A percentile compares a stretch with the other conserved stretches of the same genome.
phyloP scores from a whole-genome alignment of 1,140 invertebrate genomes.

The Contarinia nasturtii region DNA sequence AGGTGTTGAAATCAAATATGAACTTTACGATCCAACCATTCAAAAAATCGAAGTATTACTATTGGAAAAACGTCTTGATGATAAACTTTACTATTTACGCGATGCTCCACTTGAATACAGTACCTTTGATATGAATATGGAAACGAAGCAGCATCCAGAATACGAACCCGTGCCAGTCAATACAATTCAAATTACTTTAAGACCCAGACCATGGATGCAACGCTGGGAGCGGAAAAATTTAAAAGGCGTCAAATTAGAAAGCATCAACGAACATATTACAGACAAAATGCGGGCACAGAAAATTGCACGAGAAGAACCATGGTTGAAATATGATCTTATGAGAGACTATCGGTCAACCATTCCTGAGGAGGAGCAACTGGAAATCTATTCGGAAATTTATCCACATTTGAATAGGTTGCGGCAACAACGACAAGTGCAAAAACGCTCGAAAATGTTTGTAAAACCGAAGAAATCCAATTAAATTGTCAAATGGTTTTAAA shows the following conservation, averaged over 20 bases:
- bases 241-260: slow-evolving; percentile 42
- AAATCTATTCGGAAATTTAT: slow-evolving; percentile 70
- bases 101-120: slow-evolving; percentile 88
- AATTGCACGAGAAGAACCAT: slow-evolving; percentile 41
- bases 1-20: slow-evolving; percentile 59
- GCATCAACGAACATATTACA: slow-evolving; percentile 35
- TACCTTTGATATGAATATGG: slow-evolving; percentile 86
- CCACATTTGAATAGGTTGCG: slow-evolving; percentile 51
- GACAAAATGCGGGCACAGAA: slow-evolving; percentile 37
- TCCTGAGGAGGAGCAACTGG: slow-evolving; percentile 67
- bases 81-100: slow-evolving; percentile 73
- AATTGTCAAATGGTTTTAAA: no score
- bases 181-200: slow-evolving; percentile 63
- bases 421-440: slow-evolving; percentile 39
- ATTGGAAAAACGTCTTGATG: slow-evolving; percentile 86
- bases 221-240: slow-evolving; percentile 68
- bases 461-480: slow-evolving; percentile 40
- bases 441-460: slow-evolving; percentile 42
- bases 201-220: slow-evolving; percentile 67
- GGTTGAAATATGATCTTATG: slow-evolving; percentile 89
- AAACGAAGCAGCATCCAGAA: slow-evolving; percentile 57
- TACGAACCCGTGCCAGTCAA: slow-evolving; percentile 71
- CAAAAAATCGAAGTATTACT: slow-evolving; percentile 74
- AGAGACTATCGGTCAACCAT: slow-evolving; percentile 72
- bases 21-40: slow-evolving; percentile 88